Conservation (phyloP, 2,797 vertebrate species). For the Mycteria americana region DNA sequence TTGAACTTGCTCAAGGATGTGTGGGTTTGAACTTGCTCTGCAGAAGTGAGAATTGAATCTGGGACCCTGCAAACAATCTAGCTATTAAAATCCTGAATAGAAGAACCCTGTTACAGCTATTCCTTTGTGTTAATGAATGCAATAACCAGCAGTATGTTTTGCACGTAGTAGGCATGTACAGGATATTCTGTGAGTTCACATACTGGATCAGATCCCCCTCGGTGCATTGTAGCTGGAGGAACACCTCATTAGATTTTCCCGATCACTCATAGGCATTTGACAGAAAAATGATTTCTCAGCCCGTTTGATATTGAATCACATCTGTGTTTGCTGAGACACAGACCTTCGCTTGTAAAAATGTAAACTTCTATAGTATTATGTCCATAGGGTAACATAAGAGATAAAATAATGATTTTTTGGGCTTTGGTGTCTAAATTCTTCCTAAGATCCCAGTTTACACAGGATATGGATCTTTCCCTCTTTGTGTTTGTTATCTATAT, state of each 20-base stretch:
- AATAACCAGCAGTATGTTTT: not conserved
- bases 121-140: not conserved
- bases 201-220: not conserved
- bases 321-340: not conserved
- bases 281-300: not conserved
- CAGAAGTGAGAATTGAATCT: not conserved
- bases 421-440: not conserved
- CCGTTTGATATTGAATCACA: not conserved
- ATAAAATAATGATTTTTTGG: not conserved
- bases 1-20: not conserved
- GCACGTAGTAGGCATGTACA: rapidly evolving
- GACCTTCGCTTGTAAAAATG: not conserved
- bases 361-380: not conserved
- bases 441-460: not conserved
- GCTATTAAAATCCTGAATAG: not conserved
- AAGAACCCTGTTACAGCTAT: not conserved
- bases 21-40: not conserved
- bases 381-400: not conserved
- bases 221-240: not conserved
- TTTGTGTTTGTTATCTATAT: not conserved
- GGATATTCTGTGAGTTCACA: not conserved
- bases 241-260: not conserved
- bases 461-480: not conserved
- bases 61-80: not conserved
- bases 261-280: not conserved